A percentile compares a stretch with the other conserved stretches of the same genome.
Conservation (phyloP, 2,888 invertebrate genomes). For the Acanthopleura granulata region DNA sequence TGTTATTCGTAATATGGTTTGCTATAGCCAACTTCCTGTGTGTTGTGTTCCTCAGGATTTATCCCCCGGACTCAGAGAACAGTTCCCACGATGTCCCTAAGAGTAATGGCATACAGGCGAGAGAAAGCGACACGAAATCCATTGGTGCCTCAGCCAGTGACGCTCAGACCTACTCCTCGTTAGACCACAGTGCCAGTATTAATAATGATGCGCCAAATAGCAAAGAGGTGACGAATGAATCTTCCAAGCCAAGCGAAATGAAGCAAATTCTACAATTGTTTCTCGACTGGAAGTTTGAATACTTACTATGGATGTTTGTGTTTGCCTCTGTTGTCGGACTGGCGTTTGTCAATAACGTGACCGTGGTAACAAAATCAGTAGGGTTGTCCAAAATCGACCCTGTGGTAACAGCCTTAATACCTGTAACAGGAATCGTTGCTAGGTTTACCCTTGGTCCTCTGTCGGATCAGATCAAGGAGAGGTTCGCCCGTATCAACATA, state of each 20-base stretch:
- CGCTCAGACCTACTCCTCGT: neutral
- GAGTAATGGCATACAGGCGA: neutral
- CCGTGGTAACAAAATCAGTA: slow-evolving; percentile 34
- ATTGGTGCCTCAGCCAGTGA: neutral
- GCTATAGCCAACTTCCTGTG: slow-evolving; percentile 37
- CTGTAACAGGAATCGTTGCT: slow-evolving; percentile 36
- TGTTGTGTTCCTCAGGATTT: slow-evolving; percentile 3
- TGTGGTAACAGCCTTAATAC: slow-evolving; percentile 34
- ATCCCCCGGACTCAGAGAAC: neutral
- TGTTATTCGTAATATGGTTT: slow-evolving; percentile 39
- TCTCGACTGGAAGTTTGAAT: neutral
- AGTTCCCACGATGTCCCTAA: neutral
- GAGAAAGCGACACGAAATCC: neutral
- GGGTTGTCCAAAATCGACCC: slow-evolving; percentile 28
- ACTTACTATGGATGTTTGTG: slow-evolving; percentile 32
- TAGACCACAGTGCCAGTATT: neutral
- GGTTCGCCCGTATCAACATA: slow-evolving; percentile 28
- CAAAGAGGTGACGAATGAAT: neutral
- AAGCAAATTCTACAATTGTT: neutral
- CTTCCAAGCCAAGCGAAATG: neutral
- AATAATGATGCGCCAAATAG: neutral
- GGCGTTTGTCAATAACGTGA: slow-evolving; percentile 39
- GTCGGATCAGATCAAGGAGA: slow-evolving; percentile 30
- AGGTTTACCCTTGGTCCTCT: slow-evolving; percentile 35
- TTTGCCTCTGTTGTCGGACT: slow-evolving; percentile 40